Evolutionary conservation across 1,140 invertebrate genomes (phyloP), one percentile per base, ranked within the genome.

Genomic region (Orussus abietinus): DNA sequence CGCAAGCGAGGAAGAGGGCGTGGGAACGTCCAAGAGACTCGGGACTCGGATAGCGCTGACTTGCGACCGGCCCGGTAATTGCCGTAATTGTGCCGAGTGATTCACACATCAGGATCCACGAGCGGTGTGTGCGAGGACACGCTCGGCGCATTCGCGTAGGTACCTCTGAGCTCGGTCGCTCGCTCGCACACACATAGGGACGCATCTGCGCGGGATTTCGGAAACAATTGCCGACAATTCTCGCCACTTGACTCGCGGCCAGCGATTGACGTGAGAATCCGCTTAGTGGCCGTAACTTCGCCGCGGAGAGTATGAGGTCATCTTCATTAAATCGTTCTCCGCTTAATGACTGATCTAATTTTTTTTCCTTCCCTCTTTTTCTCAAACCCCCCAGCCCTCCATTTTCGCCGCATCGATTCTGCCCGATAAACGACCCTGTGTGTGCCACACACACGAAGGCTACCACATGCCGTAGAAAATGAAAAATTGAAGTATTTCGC

Each of bases 221-320:
- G 69, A 74, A 74, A 74, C 69, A 72, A 72, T 74, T 74, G 71
- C 64, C 71, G 66, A 62, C 69, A 74, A 74, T 74, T 72, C 71
- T 57, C 64, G 68, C 69, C 71, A 74, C 69, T 72, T 72, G 63
- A 69, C 66, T 68, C 66, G 66, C 62, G 60, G 57, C 62, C 55
- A 57, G 38, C 65, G 68, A 74, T 74, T 74, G 68, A 64, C 71
- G 71, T 74, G 71, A 72, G 71, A 74, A 74, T 69, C 62, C 63
- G 68, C 64, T 65, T 60, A 64, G 59, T 61, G 47, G 45, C 51
- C 54, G 52, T 45, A 61, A 51, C 55, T 64, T 45, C 55, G 52
- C 56, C 57, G 55, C 62, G 57, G 52, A 51, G 63, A 56, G 61
- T 65, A 68, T 74, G 69, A 74, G 68, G 68, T 74, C 71, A 74